These are phyloP conservation scores for Brassicogethes aeneus DNA, from an alignment of 2,888 invertebrate genomes.

Conservation along the genomic window DNA sequence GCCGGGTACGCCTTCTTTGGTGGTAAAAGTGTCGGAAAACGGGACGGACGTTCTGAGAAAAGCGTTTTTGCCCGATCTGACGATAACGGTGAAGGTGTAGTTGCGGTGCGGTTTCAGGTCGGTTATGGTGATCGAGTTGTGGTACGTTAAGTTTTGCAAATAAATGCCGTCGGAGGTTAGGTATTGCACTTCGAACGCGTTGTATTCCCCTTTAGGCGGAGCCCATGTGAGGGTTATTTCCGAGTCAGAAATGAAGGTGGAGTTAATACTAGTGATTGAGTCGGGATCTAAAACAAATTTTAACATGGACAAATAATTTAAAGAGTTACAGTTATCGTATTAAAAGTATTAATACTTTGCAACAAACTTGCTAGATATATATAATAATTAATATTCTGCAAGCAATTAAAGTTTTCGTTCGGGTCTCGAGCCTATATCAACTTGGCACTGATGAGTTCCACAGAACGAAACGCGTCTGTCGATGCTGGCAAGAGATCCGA, in stretches of 20 bases:
- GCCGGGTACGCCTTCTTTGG: conserved; percentile 81
- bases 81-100: conserved; percentile 84
- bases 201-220: conserved; percentile 72
- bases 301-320: too few relatives aligned
- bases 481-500: too few relatives aligned
- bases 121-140: conserved; percentile 58
- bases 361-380: too few relatives aligned
- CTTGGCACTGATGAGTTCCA: too few relatives aligned
- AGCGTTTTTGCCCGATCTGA: conserved; percentile 67
- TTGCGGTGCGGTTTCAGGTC: conserved; percentile 74
- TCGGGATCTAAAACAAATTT: conserved; percentile 75
- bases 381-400: too few relatives aligned
- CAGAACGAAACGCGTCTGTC: too few relatives aligned
- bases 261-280: conserved; percentile 70
- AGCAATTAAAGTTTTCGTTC: too few relatives aligned
- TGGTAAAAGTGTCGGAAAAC: conserved; percentile 68
- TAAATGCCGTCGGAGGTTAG: conserved; percentile 60
- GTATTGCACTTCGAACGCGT: conserved; percentile 84
- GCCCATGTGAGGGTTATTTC: conserved; percentile 75
- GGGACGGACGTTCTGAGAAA: conserved; percentile 68
- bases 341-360: too few relatives aligned
- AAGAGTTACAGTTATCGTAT: too few relatives aligned
- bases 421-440: too few relatives aligned
- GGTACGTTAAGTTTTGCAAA: conserved; percentile 62
- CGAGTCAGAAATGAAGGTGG: conserved; percentile 68